A percentile compares a stretch with the other conserved stretches of the same genome.
Evolutionary conservation across 1,140 invertebrate genomes (phyloP).

Genomic region (Listronotus bonariensis): DNA sequence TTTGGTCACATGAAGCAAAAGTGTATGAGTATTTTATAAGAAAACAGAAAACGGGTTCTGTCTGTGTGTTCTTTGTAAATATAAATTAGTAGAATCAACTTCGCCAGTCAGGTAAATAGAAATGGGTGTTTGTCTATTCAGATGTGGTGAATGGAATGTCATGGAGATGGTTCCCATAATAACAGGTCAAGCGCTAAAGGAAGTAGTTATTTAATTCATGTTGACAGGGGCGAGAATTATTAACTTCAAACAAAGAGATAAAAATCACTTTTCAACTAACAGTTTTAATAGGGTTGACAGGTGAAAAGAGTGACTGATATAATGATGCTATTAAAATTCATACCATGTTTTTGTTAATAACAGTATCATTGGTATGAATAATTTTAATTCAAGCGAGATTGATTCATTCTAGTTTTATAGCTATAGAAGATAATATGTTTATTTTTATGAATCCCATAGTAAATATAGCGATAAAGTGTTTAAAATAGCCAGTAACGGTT

Average conservation of each 20-base stretch:
- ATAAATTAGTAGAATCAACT: conserved; percentile 34
- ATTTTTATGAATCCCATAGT: no score
- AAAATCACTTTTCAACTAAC: no score
- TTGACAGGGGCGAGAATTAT: conserved; percentile 11
- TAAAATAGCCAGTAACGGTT: no score
- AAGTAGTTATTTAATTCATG: conserved; percentile 16
- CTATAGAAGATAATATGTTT: no score
- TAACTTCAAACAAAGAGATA: not conserved
- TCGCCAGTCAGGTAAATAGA: conserved; percentile 23
- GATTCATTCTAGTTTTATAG: no score
- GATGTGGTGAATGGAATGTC: conserved; percentile 16
- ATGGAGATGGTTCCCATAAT: conserved; percentile 23
- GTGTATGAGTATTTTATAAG: conserved; percentile 1
- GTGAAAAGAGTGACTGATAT: no score
- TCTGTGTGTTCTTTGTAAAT: conserved; percentile 27
- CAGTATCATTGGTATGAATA: no score
- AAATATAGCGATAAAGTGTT: no score
- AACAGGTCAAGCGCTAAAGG: conserved; percentile 6
- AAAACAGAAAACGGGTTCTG: conserved; percentile 26
- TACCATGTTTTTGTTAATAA: no score
- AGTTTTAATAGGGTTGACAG: no score
- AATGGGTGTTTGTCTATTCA: conserved; percentile 27
- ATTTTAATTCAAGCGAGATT: no score
- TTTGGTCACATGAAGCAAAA: conserved; percentile 17
- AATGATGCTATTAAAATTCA: no score